Base-by-base conservation (phyloP, 2,797 vertebrate species). In the Rhodeus uyekii region DNA sequence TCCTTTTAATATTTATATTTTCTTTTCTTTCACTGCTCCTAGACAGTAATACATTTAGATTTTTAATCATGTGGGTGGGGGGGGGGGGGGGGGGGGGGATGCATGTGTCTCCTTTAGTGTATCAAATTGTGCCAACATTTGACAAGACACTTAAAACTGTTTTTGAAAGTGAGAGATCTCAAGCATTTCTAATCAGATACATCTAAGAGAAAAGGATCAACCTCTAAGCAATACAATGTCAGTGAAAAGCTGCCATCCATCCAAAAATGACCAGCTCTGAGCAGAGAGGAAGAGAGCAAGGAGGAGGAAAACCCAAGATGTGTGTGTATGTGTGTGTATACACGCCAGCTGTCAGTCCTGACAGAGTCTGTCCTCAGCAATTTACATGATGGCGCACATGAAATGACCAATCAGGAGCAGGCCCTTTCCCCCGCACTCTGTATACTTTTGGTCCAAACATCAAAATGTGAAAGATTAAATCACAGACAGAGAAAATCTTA, bases 361-460 rank as follows among this genome's bases (percentile, higher is more conserved):
- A 67, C 67, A 80, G 78, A 72, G 39, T 36, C 68, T 74, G 79
- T 61, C 67, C 67, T 72, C 53, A 71, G 39, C 42, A 80, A 73
- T 73, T 36, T 9, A 46, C 55, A 72, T 32, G 19, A 32, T 76
- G 58, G 58, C 10, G 7, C 27, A 36, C 39, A 32, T 60, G 24
- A 44, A 55, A 67, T 63, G 67, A n/a, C 53, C 53, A 71, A 69
- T 78, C 53, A 78, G 58, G 44, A 60, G 9, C 38, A 2, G 0
- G 39, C 27, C 42, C 60, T 14, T 63, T 22, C n/a, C 19, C n/a
- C 46, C 71, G 39, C n/a, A 79, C 71, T 69, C 18, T 46, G 18
- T 60, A 80, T 53, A 84, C 77, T 84, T 80, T 80, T 16, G 22
- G 18, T 73, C 76, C 44, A 79, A 72, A 53, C 34, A 42, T 68